A percentile compares a stretch with the other conserved stretches of the same genome.
Evolutionary conservation across 2,888 invertebrate species (phyloP).

Genomic region (Ametastegia equiseti): DNA sequence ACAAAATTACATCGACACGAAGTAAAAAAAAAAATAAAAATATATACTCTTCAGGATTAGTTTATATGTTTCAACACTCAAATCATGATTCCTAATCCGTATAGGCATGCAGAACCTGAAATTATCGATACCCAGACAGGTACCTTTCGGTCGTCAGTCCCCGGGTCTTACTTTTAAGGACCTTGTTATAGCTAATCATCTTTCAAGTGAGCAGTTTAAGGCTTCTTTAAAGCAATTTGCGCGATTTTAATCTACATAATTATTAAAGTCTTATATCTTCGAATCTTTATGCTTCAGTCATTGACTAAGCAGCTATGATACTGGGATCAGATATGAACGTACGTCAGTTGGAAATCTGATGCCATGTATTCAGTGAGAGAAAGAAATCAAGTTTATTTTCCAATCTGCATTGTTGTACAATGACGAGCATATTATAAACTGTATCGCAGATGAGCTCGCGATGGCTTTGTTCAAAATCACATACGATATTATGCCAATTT

Average conservation of each 20-base stretch:
- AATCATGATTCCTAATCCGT: not conserved
- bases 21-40: conserved; percentile 6
- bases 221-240: not conserved
- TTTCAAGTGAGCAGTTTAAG: not conserved
- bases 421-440: not conserved
- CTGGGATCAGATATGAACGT: not conserved
- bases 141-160: not conserved
- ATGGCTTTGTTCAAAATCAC: not conserved
- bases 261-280: not conserved
- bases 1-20: conserved; percentile 3
- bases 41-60: not conserved
- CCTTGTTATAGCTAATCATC: not conserved
- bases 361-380: not conserved
- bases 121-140: not conserved
- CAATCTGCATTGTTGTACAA: not conserved
- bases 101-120: not conserved
- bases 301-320: not conserved
- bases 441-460: not conserved
- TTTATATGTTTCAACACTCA: not conserved
- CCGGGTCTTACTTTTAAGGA: not conserved
- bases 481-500: not conserved
- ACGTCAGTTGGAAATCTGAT: not conserved
- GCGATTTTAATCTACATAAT: not conserved
- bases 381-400: not conserved
- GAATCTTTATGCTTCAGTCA: not conserved